Percentiles rank a stretch among this genome's conserved stretches.
phyloP scores from a whole-genome alignment of 2,888 invertebrate species.

The Callyntrura guangdongensis region DNA sequence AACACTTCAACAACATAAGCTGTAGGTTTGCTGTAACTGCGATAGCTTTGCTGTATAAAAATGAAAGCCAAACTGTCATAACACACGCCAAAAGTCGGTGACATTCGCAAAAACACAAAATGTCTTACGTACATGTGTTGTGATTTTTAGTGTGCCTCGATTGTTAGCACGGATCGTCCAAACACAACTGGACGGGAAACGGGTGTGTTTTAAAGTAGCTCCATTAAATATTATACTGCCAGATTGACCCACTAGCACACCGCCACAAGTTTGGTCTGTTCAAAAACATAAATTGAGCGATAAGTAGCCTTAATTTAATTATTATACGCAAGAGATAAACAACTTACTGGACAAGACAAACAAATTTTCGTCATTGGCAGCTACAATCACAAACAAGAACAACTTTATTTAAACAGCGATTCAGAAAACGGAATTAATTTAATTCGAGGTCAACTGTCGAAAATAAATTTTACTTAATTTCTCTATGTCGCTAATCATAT shows the following conservation, averaged over 20 bases:
- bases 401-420: neutral
- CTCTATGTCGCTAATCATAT: constrained; percentile 21
- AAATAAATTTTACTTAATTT: too few relatives aligned
- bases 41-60: too few relatives aligned
- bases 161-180: constrained; percentile 60
- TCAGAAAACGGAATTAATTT: too few relatives aligned
- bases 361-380: constrained; percentile 8
- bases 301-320: too few relatives aligned
- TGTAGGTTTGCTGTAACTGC: too few relatives aligned
- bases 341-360: constrained; percentile 60
- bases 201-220: neutral
- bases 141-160: constrained; percentile 28
- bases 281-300: too few relatives aligned
- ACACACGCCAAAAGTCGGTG: too few relatives aligned
- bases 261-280: constrained; percentile 64
- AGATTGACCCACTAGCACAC: constrained; percentile 42
- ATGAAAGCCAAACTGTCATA: too few relatives aligned
- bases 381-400: neutral
- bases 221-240: constrained; percentile 54
- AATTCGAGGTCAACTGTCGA: too few relatives aligned
- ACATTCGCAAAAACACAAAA: too few relatives aligned
- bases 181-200: constrained; percentile 45
- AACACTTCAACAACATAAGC: constrained; percentile 31
- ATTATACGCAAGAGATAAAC: too few relatives aligned
- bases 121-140: constrained; percentile 22